These are phyloP conservation scores for Tor tambroides DNA, from an alignment of 2,113 vertebrate genomes.

Conservation along the genomic window DNA sequence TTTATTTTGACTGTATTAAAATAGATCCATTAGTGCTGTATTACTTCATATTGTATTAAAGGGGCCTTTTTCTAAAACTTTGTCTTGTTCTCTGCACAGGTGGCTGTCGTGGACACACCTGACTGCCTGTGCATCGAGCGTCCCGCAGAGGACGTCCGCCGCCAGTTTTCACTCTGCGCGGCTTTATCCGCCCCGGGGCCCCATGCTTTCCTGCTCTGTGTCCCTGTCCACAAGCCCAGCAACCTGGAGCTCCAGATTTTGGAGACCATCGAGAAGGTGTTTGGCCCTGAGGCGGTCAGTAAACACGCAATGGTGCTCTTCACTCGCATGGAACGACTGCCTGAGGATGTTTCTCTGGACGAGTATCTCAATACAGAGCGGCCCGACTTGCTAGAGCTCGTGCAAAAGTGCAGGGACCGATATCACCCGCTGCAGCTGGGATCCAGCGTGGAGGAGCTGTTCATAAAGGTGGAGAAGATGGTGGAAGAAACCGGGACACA, in stretches of 20 bases:
- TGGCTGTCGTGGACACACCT: slow-evolving; percentile 70
- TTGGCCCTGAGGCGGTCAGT: slow-evolving; percentile 64
- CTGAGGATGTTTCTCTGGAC: slow-evolving; percentile 66
- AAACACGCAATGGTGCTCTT: slow-evolving; percentile 70
- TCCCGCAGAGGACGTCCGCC: slow-evolving; percentile 63
- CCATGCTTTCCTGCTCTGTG: slow-evolving; percentile 74
- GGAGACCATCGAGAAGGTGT: slow-evolving; percentile 64
- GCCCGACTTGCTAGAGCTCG: slow-evolving; percentile 69
- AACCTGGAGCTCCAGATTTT: slow-evolving; percentile 66
- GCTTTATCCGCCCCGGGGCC: slow-evolving; percentile 72
- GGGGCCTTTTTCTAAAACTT: not conserved
- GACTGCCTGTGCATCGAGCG: slow-evolving; percentile 70
- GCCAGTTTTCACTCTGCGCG: slow-evolving; percentile 66
- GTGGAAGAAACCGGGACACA: slow-evolving; percentile 56
- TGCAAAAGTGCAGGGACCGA: slow-evolving; percentile 65
- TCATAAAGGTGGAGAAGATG: slow-evolving; percentile 73
- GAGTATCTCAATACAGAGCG: slow-evolving; percentile 68
- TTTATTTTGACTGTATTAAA: not conserved
- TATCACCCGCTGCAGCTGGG: slow-evolving; percentile 68
- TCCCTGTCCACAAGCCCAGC: slow-evolving; percentile 66
- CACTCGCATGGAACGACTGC: slow-evolving; percentile 72
- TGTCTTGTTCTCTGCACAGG: slow-evolving; percentile 53
- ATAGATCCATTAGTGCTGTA: not conserved
- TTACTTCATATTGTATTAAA: not conserved
- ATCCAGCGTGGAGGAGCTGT: slow-evolving; percentile 65